phyloP scores from a whole-genome alignment of 1,140 invertebrate genomes.

The Drosophila kikkawai region DNA sequence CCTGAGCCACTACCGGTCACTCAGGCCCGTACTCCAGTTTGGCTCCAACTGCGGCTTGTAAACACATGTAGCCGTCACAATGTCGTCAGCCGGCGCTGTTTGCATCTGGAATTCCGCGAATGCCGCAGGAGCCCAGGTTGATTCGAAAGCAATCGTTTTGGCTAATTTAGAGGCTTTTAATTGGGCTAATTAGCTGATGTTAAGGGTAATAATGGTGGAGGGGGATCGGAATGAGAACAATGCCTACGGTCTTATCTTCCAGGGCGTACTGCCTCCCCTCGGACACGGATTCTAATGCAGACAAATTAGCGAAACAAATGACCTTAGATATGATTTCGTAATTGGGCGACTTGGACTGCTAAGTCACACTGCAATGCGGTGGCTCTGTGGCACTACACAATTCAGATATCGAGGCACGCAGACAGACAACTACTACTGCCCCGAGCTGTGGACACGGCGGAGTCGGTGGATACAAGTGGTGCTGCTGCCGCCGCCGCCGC shows the following conservation, averaged over 20 bases:
- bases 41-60: constrained; percentile 23
- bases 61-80: constrained; percentile 67
- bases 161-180: constrained; percentile 48
- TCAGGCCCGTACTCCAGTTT: constrained; percentile 9
- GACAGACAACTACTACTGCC: constrained; percentile 14
- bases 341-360: constrained; percentile 58
- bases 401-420: constrained; percentile 36
- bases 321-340: constrained; percentile 83
- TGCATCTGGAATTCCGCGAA: constrained; percentile 50
- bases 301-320: constrained; percentile 79
- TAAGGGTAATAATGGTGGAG: neutral
- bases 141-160: constrained; percentile 41
- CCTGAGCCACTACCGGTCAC: constrained; percentile 10
- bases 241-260: constrained; percentile 52
- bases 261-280: neutral
- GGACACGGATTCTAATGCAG: constrained; percentile 21
- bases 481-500: constrained; percentile 2
- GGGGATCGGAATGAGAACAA: constrained; percentile 29
- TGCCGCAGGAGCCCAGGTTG: constrained; percentile 10
- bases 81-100: constrained; percentile 45
- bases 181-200: constrained; percentile 35
- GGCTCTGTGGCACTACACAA: constrained; percentile 16
- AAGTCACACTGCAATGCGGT: constrained; percentile 7
- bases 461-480: neutral
- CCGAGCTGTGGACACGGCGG: neutral